Conservation (phyloP, 2,113 vertebrate genomes). For the Microcebus ravelobensis region DNA sequence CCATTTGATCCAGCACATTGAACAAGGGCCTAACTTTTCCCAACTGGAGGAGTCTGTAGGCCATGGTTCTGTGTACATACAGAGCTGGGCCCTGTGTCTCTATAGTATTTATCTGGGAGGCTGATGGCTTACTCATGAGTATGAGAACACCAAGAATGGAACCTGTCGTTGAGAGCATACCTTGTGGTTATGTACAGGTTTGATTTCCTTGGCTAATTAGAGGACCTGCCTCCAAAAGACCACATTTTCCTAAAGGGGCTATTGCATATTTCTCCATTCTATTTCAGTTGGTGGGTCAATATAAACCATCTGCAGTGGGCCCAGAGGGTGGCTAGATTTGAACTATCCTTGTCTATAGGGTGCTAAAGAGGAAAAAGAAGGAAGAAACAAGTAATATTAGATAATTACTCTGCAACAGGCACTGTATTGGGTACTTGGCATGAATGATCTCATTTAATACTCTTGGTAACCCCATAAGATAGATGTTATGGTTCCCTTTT, state of each 20-base stretch:
- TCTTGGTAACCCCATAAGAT: not conserved
- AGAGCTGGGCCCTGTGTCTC: not conserved
- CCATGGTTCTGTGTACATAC: not conserved
- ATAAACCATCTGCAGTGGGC: not conserved
- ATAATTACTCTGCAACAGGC: not conserved
- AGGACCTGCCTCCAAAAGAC: not conserved
- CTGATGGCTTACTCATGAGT: not conserved
- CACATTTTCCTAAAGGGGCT: not conserved
- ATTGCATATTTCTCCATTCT: not conserved
- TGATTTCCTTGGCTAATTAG: not conserved
- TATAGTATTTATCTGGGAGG: not conserved
- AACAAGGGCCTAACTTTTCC: not conserved
- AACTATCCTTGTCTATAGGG: not conserved
- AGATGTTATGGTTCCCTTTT: not conserved
- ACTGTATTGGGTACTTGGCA: not conserved
- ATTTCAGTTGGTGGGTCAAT: not conserved
- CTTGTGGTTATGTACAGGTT: not conserved
- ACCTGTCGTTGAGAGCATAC: not conserved
- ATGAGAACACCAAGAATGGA: not conserved
- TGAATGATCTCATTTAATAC: not conserved
- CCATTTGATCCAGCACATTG: not conserved
- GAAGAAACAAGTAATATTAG: not conserved
- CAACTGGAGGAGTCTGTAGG: not conserved
- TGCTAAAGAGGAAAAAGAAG: not conserved
- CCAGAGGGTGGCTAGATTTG: not conserved